A percentile compares a stretch with the other conserved stretches of the same genome.
Conservation (phyloP, 2,888 invertebrate genomes). For the Hypolimnas misippus region DNA sequence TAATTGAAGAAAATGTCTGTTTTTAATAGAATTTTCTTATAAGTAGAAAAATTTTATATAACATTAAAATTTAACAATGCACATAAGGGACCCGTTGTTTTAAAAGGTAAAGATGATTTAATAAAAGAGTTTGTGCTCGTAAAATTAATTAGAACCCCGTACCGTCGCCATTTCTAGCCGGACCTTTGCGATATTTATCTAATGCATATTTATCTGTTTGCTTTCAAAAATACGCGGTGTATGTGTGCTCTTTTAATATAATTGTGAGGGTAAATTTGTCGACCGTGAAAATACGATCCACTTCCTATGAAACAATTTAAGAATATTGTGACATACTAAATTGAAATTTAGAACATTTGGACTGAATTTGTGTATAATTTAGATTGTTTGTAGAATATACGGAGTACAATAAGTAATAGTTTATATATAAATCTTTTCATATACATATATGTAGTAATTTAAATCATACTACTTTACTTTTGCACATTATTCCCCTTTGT, state of each 20-base stretch:
- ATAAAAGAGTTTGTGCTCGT: conserved; percentile 79
- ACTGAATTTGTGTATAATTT: no score
- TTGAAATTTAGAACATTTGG: background rate
- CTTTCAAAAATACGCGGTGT: conserved; percentile 60
- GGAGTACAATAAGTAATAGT: background rate
- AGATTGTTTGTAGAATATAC: no score
- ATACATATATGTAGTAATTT: no score
- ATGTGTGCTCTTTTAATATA: conserved; percentile 67
- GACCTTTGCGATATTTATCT: conserved; percentile 73
- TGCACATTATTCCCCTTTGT: no score
- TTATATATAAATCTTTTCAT: background rate
- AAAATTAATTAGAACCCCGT: conserved; percentile 69
- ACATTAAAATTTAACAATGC: no score
- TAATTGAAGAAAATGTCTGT: no score
- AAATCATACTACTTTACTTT: no score
- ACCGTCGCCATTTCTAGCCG: conserved; percentile 62
- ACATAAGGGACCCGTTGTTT: background rate
- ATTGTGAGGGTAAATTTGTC: conserved; percentile 48
- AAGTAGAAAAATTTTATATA: no score
- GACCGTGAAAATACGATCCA: conserved; percentile 23
- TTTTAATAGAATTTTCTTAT: background rate
- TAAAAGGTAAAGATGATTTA: conserved; percentile 63
- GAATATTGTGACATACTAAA: background rate
- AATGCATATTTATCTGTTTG: conserved; percentile 82
- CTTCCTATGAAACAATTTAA: background rate